Conservation (phyloP, 1,140 invertebrate species). For the Drosophila insularis region DNA sequence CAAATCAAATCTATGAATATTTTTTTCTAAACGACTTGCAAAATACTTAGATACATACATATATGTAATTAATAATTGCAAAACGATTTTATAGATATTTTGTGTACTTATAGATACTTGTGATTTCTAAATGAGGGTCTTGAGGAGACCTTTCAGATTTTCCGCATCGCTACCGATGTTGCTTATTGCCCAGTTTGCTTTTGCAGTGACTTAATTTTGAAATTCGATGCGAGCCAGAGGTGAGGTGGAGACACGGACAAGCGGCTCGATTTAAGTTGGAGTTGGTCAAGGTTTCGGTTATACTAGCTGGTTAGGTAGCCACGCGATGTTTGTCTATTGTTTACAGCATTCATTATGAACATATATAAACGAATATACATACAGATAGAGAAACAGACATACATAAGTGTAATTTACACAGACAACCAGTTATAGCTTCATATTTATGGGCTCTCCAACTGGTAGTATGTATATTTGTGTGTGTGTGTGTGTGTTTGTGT, state of each 20-base stretch:
- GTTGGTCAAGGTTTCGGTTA: conserved; percentile 69
- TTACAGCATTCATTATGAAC: conserved; percentile 40
- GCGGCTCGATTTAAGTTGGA: conserved; percentile 35
- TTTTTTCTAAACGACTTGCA: background rate
- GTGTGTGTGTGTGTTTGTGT: background rate
- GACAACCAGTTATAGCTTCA: conserved; percentile 47
- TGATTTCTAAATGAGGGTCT: conserved; percentile 17
- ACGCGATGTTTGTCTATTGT: conserved; percentile 56
- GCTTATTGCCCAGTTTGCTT: conserved; percentile 31
- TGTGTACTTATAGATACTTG: background rate
- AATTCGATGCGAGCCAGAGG: conserved; percentile 57
- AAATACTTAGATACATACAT: background rate
- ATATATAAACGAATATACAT: background rate
- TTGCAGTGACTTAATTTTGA: conserved; percentile 62
- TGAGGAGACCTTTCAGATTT: conserved; percentile 66
- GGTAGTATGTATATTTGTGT: background rate
- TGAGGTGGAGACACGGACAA: conserved; percentile 19
- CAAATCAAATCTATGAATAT: background rate
- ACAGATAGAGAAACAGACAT: background rate
- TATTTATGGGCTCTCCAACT: conserved; percentile 20
- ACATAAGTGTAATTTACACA: conserved; percentile 46
- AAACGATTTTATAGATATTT: background rate
- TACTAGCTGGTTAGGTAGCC: conserved; percentile 21
- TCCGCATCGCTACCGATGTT: conserved; percentile 56
- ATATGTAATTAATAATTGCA: background rate